phyloP scores from a whole-genome alignment of 2,113 vertebrate genomes.

The Crotalus horridus region DNA sequence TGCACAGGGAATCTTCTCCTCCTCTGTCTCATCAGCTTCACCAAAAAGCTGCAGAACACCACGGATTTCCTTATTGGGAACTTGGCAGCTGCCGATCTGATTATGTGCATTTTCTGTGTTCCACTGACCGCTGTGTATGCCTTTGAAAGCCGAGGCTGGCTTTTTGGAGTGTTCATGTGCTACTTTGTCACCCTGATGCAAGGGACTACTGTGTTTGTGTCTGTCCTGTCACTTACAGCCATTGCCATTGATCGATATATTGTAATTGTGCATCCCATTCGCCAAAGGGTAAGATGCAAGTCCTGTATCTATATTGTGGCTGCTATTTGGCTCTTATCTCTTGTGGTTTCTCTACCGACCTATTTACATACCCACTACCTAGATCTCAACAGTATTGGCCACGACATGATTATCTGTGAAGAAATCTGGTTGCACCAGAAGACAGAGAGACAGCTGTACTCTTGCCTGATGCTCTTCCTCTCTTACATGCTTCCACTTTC shows the following conservation, averaged over 20 bases:
- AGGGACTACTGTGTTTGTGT: constrained; percentile 76
- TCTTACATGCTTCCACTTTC: constrained; percentile 82
- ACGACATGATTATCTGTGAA: constrained; percentile 82
- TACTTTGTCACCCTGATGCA: constrained; percentile 81
- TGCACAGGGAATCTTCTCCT: constrained; percentile 80
- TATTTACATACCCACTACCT: constrained; percentile 76
- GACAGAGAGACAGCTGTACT: constrained; percentile 75
- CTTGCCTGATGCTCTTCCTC: constrained; percentile 78
- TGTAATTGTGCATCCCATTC: constrained; percentile 82
- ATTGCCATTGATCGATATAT: constrained; percentile 84
- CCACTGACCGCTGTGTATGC: constrained; percentile 82
- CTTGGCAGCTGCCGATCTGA: constrained; percentile 77
- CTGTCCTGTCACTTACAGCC: constrained; percentile 83
- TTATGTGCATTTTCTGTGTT: constrained; percentile 85
- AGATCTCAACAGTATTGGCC: constrained; percentile 75
- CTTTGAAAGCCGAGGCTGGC: constrained; percentile 81
- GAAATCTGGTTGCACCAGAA: constrained; percentile 82
- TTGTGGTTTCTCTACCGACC: constrained; percentile 71
- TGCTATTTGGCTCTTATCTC: constrained; percentile 77
- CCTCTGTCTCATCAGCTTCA: constrained; percentile 78
- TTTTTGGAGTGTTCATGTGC: constrained; percentile 81
- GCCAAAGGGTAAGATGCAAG: constrained; percentile 67
- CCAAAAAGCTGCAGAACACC: constrained; percentile 84
- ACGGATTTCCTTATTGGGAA: constrained; percentile 87
- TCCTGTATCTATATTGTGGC: constrained; percentile 72